Conservation (phyloP, 2,888 invertebrate species). For the Melitaea athalia region DNA sequence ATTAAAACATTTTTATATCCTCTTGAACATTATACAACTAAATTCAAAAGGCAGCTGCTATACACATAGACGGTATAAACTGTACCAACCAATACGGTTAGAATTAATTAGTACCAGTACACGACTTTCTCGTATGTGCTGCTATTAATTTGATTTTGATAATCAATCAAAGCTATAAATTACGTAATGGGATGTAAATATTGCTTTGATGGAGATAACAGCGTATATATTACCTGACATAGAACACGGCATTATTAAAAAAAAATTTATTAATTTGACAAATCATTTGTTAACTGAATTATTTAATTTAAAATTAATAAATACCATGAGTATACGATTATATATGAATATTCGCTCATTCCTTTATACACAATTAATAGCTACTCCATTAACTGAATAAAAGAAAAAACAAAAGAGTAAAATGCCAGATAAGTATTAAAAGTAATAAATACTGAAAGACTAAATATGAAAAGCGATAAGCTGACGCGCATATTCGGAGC, state of each 20-base stretch:
- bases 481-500: conserved; percentile 60
- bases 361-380: background rate
- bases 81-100: conserved; percentile 16
- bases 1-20: conserved; percentile 41
- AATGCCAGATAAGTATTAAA: conserved; percentile 6
- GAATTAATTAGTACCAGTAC: conserved; percentile 24
- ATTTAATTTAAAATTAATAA: background rate
- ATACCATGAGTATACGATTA: background rate
- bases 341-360: background rate
- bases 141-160: conserved; percentile 24
- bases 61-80: conserved; percentile 15
- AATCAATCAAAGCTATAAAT: conserved; percentile 10
- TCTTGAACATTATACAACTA: conserved; percentile 15
- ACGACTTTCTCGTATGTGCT: conserved; percentile 17
- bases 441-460: conserved; percentile 17
- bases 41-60: conserved; percentile 25
- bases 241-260: background rate
- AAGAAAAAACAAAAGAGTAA: background rate
- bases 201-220: conserved; percentile 4
- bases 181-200: conserved; percentile 12
- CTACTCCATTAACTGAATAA: background rate
- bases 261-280: background rate
- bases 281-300: background rate
- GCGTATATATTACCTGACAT: background rate
- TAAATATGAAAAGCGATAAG: conserved; percentile 52